These are phyloP conservation scores for Rotaria magnacalcarata DNA, from an alignment of 2,888 invertebrate genomes.

Conservation along the genomic window DNA sequence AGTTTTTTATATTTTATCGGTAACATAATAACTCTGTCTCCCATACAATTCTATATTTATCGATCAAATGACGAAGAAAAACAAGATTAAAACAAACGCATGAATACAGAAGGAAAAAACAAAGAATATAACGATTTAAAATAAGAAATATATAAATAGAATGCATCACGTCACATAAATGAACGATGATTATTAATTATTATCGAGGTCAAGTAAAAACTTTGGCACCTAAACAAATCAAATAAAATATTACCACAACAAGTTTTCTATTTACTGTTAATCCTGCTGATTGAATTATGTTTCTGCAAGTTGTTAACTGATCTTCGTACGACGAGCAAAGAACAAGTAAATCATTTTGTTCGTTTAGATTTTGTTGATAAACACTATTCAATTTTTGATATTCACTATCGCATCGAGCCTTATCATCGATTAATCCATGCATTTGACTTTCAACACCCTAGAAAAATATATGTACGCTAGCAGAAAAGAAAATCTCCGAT, in stretches of 20 bases:
- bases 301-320: background rate
- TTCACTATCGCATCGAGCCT: background rate
- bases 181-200: background rate
- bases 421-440: background rate
- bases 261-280: background rate
- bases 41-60: background rate
- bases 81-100: background rate
- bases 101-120: background rate
- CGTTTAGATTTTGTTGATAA: background rate
- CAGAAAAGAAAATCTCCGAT: background rate
- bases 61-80: background rate
- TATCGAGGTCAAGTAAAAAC: background rate
- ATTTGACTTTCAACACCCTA: constrained; percentile 25
- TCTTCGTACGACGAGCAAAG: constrained; percentile 17
- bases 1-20: no score
- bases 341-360: constrained; percentile 35
- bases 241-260: background rate
- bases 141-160: constrained; percentile 5
- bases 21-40: background rate
- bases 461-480: background rate
- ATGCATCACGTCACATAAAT: background rate
- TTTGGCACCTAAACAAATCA: background rate
- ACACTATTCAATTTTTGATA: background rate
- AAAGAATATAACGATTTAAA: background rate
- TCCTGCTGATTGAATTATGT: background rate